Evolutionary conservation across 2,797 vertebrate genomes (phyloP).

Genomic region (Arrhamphus sclerolepis): DNA sequence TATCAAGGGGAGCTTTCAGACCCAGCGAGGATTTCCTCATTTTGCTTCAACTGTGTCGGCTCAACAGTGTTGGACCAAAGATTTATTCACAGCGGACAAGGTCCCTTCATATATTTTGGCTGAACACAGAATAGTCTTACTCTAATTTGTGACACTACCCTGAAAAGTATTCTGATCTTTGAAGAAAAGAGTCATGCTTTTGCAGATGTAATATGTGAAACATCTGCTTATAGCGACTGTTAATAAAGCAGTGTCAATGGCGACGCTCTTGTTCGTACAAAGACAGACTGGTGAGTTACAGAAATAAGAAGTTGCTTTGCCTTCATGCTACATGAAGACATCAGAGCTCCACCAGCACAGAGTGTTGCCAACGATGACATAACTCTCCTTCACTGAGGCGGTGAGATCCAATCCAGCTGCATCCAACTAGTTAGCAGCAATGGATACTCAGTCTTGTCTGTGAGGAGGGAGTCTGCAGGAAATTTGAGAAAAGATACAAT

Average conservation of each 20-base stretch:
- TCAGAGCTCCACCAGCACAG: slow-evolving; percentile 4
- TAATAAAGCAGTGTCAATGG: no score
- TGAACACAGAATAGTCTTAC: background rate
- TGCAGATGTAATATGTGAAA: no score
- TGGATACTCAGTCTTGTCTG: no score
- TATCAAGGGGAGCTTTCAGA: background rate
- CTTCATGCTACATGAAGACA: slow-evolving; percentile 1
- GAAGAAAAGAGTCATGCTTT: no score
- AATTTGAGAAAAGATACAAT: no score
- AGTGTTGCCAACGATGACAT: slow-evolving; percentile 10
- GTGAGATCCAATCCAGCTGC: slow-evolving; percentile 10
- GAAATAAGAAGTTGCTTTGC: slow-evolving; percentile 1
- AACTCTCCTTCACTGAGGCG: slow-evolving; percentile 13
- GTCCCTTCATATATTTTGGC: background rate
- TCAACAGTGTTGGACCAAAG: background rate
- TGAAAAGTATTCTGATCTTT: no score
- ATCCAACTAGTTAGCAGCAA: no score
- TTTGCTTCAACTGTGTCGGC: slow-evolving; percentile 21
- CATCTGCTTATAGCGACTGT: no score
- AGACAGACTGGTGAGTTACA: no score
- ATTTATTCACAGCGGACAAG: background rate
- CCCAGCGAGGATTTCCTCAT: slow-evolving; percentile 7
- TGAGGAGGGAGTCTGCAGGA: no score
- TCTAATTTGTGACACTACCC: no score
- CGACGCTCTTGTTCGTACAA: no score